phyloP scores from a whole-genome alignment of 2,113 vertebrate genomes.

The Dinomys branickii region DNA sequence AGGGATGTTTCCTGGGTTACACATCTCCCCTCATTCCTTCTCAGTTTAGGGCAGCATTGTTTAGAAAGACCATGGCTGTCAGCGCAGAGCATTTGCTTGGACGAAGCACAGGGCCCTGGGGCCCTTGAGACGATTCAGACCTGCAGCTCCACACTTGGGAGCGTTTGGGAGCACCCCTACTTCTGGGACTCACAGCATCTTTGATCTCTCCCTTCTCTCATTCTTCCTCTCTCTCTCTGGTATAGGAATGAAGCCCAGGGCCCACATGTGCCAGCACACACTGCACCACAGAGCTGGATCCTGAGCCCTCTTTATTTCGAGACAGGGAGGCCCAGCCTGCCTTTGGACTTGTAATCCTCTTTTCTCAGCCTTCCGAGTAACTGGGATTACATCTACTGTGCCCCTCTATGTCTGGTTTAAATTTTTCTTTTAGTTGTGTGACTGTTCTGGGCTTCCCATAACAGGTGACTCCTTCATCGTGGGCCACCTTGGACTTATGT shows the following conservation, averaged over 20 bases:
- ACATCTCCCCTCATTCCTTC: background rate
- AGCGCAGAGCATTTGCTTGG: fast-evolving
- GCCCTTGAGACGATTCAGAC: background rate
- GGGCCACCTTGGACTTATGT: fast-evolving
- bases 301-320: background rate
- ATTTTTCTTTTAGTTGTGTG: too few species aligned
- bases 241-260: background rate
- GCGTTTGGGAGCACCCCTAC: fast-evolving
- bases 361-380: background rate
- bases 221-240: background rate
- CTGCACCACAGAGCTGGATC: background rate
- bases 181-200: fast-evolving
- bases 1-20: fast-evolving
- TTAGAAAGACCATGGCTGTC: fast-evolving
- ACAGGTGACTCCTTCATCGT: fast-evolving
- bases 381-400: background rate
- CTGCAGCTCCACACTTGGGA: too few species aligned
- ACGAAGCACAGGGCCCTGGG: fast-evolving
- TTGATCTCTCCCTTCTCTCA: background rate
- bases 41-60: fast-evolving
- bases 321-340: background rate
- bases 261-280: background rate
- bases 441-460: background rate
- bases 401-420: background rate
- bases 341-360: background rate